These are phyloP conservation scores for Casuarius casuarius DNA, from an alignment of 2,113 vertebrate species.

Conservation along the genomic window DNA sequence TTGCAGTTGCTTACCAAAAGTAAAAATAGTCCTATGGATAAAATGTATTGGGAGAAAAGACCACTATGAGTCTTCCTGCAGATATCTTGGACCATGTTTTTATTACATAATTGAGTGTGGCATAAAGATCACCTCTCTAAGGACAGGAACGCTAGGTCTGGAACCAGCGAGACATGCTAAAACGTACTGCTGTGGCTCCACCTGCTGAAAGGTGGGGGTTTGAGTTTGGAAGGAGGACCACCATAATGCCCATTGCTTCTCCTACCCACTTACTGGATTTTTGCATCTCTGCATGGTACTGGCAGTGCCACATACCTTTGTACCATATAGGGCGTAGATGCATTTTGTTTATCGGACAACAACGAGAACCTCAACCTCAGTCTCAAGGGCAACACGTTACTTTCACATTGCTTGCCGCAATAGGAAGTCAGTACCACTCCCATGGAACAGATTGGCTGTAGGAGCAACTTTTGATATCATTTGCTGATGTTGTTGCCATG, in stretches of 20 bases:
- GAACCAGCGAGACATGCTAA: background rate
- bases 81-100: background rate
- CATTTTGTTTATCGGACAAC: background rate
- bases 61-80: background rate
- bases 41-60: background rate
- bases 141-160: background rate
- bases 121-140: background rate
- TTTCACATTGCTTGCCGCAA: no score
- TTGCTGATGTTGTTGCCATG: no score
- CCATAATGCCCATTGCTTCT: background rate
- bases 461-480: no score
- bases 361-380: background rate
- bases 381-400: background rate
- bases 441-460: no score
- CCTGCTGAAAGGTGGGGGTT: conserved; percentile 47
- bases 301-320: background rate
- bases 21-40: background rate
- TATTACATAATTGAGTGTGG: background rate
- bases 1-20: background rate
- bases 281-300: background rate
- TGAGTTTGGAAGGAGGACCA: background rate
- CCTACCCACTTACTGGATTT: background rate
- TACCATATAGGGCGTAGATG: no score
- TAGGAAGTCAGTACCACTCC: no score
- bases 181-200: conserved; percentile 70